Evolutionary conservation across 2,113 vertebrate genomes (phyloP).

Genomic region (Heterocephalus glaber): DNA sequence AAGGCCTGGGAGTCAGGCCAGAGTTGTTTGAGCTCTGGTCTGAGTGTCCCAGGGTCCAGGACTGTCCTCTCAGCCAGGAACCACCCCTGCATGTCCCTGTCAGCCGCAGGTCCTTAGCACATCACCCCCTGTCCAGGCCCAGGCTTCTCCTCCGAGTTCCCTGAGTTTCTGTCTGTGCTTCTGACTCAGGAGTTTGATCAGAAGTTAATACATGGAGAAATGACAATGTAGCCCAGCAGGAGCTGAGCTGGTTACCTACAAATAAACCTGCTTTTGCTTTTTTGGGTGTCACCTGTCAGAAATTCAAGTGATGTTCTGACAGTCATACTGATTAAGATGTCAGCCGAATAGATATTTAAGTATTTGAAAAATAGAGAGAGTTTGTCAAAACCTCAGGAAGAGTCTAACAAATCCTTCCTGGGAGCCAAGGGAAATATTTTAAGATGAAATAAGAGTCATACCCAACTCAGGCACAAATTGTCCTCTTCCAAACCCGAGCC

Average conservation of each 20-base stretch:
- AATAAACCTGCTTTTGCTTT: conserved; percentile 75
- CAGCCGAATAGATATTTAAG: conserved; percentile 78
- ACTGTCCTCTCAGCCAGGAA: background rate
- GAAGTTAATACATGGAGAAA: conserved; percentile 73
- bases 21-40: background rate
- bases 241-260: conserved; percentile 73
- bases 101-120: background rate
- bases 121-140: background rate
- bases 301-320: conserved; percentile 77
- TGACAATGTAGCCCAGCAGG: conserved; percentile 72
- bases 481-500: background rate
- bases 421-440: conserved; percentile 71
- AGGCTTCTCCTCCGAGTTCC: background rate
- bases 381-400: conserved; percentile 79
- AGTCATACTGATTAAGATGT: conserved; percentile 81
- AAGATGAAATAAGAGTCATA: conserved; percentile 78
- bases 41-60: background rate
- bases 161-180: background rate
- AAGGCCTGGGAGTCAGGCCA: background rate
- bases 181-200: conserved; percentile 62
- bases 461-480: background rate
- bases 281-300: conserved; percentile 73
- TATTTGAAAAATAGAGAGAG: conserved; percentile 70
- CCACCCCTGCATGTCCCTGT: background rate
- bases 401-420: conserved; percentile 68